Evolutionary conservation across 2,113 vertebrate genomes (phyloP).

Genomic region (Smithornis capensis): DNA sequence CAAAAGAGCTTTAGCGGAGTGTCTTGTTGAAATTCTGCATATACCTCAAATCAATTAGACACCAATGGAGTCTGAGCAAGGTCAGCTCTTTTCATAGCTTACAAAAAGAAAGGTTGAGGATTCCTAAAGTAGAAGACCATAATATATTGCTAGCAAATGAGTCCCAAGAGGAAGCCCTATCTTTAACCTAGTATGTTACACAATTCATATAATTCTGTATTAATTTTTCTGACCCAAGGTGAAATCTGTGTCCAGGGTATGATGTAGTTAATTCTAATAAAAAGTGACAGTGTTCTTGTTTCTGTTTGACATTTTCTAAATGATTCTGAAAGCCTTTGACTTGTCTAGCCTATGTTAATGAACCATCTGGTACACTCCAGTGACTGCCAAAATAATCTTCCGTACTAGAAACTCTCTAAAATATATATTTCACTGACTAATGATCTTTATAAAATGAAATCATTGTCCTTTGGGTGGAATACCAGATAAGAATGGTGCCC

Average conservation of each 20-base stretch:
- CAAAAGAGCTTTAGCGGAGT: slow-evolving; percentile 49
- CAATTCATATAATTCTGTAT: slow-evolving; percentile 89
- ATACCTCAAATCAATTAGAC: slow-evolving; percentile 75
- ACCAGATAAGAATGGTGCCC: slow-evolving; percentile 64
- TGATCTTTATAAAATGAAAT: slow-evolving; percentile 87
- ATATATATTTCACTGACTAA: slow-evolving; percentile 88
- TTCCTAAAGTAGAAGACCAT: slow-evolving; percentile 72
- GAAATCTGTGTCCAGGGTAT: slow-evolving; percentile 81
- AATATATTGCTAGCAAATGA: slow-evolving; percentile 85
- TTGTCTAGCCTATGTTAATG: slow-evolving; percentile 83
- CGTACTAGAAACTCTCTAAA: slow-evolving; percentile 74
- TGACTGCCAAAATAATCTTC: slow-evolving; percentile 75
- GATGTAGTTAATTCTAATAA: slow-evolving; percentile 87
- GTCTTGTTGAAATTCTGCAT: slow-evolving; percentile 76
- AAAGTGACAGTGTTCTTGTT: slow-evolving; percentile 86
- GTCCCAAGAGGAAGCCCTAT: slow-evolving; percentile 80
- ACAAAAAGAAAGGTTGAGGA: slow-evolving; percentile 74
- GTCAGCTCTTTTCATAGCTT: slow-evolving; percentile 75
- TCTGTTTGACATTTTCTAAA: slow-evolving; percentile 85
- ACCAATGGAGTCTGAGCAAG: slow-evolving; percentile 77
- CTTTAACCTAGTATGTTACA: slow-evolving; percentile 80
- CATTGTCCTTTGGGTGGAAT: slow-evolving; percentile 81
- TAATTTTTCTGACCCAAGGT: slow-evolving; percentile 97
- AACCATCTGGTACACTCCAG: slow-evolving; percentile 88
- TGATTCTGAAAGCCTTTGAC: slow-evolving; percentile 82